phyloP scores from a whole-genome alignment of 2,888 invertebrate genomes.

The Cryptophagus acutangulus region DNA sequence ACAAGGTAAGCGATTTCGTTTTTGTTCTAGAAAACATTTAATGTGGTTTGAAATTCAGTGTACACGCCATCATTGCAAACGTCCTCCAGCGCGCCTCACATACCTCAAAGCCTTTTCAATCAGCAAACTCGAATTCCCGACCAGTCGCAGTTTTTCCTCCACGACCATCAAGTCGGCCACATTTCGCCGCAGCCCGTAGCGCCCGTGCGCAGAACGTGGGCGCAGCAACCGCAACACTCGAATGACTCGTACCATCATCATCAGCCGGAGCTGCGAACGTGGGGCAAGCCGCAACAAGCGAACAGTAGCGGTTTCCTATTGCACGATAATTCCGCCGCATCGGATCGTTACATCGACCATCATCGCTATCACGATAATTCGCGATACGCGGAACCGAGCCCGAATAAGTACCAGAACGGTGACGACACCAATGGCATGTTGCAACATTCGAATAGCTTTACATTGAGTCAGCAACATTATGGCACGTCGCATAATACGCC shows the following conservation, averaged over 20 bases:
- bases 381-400: slow-evolving; percentile 23
- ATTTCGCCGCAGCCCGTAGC: slow-evolving; percentile 49
- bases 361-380: neutral
- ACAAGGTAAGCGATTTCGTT: neutral
- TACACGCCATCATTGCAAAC: slow-evolving; percentile 38
- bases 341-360: slow-evolving; percentile 28
- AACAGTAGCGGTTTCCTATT: slow-evolving; percentile 61
- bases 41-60: slow-evolving; percentile 24
- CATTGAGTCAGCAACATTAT: slow-evolving; percentile 52
- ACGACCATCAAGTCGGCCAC: slow-evolving; percentile 56
- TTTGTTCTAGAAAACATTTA: neutral
- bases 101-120: slow-evolving; percentile 54
- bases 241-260: slow-evolving; percentile 30
- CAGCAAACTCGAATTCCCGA: slow-evolving; percentile 48
- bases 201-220: slow-evolving; percentile 59
- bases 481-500: slow-evolving; percentile 50
- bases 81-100: slow-evolving; percentile 47
- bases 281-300: slow-evolving; percentile 43
- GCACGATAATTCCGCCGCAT: slow-evolving; percentile 56
- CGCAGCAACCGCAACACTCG: slow-evolving; percentile 42
- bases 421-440: slow-evolving; percentile 46
- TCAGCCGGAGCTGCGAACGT: slow-evolving; percentile 42
- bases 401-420: slow-evolving; percentile 38
- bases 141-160: slow-evolving; percentile 69
- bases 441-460: slow-evolving; percentile 54